Evolutionary conservation across 1,140 invertebrate genomes (phyloP).

Genomic region (Pseudomyrmex pallidus): DNA sequence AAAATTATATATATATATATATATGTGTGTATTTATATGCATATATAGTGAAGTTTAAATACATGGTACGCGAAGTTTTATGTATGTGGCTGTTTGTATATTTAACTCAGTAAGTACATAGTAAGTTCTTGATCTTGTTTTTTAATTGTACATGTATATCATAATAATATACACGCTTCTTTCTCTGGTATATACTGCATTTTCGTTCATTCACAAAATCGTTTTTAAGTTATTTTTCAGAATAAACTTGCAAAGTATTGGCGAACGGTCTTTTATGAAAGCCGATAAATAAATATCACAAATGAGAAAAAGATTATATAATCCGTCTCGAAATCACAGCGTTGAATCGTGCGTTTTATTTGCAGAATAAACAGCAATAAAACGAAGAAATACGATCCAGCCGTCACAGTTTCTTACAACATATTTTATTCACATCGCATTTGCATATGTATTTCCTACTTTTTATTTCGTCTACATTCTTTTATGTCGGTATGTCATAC

Average conservation of each 20-base stretch:
- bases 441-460: constrained; percentile 9
- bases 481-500: constrained; percentile 3
- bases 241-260: background rate
- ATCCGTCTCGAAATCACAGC: background rate
- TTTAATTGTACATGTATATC: too few species aligned
- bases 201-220: background rate
- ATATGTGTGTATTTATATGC: background rate
- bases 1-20: constrained; percentile 9
- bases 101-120: background rate
- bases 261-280: too few species aligned
- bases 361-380: background rate
- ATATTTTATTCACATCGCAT: background rate
- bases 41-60: constrained; percentile 38
- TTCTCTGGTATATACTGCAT: too few species aligned
- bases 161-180: too few species aligned
- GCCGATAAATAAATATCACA: too few species aligned
- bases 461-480: constrained; percentile 4
- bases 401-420: background rate
- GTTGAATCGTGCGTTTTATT: background rate
- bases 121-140: background rate
- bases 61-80: constrained; percentile 9
- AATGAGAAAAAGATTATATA: background rate
- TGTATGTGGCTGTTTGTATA: background rate
- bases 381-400: background rate
- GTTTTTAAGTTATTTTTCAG: background rate